Evolutionary conservation across 2,888 invertebrate species (phyloP).

Genomic region (Lasioglossum oenotherae): DNA sequence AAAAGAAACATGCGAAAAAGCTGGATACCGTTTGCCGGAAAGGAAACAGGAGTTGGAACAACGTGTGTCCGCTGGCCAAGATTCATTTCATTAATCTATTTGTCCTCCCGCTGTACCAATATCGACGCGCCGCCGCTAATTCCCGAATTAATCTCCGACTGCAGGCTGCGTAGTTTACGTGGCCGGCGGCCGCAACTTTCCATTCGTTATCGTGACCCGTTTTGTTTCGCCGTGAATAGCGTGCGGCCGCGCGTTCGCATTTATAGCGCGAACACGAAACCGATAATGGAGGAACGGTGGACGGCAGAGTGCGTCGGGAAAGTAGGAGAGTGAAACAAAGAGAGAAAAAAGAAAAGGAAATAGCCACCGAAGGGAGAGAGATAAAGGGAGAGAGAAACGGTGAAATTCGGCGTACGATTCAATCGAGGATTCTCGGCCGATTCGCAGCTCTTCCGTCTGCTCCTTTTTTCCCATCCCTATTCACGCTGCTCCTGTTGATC

Average conservation of each 20-base stretch:
- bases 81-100: constrained; percentile 41
- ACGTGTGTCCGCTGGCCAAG: background rate
- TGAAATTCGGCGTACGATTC: constrained; percentile 45
- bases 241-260: constrained; percentile 30
- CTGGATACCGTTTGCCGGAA: background rate
- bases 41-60: background rate
- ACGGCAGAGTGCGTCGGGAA: background rate
- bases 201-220: constrained; percentile 46
- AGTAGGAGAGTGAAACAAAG: background rate
- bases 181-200: constrained; percentile 32
- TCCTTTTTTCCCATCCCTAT: background rate
- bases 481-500: constrained; percentile 13
- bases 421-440: constrained; percentile 39
- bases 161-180: constrained; percentile 39
- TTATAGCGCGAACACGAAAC: constrained; percentile 52
- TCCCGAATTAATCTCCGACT: constrained; percentile 51
- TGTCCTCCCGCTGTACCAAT: constrained; percentile 16
- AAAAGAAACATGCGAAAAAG: background rate
- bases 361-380: background rate
- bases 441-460: constrained; percentile 33
- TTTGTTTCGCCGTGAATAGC: constrained; percentile 31
- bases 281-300: constrained; percentile 52
- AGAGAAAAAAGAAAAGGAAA: too few relatives aligned
- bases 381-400: too few relatives aligned
- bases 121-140: constrained; percentile 46